phyloP scores from a whole-genome alignment of 2,113 vertebrate species.

The Tychaedon coryphoeus region DNA sequence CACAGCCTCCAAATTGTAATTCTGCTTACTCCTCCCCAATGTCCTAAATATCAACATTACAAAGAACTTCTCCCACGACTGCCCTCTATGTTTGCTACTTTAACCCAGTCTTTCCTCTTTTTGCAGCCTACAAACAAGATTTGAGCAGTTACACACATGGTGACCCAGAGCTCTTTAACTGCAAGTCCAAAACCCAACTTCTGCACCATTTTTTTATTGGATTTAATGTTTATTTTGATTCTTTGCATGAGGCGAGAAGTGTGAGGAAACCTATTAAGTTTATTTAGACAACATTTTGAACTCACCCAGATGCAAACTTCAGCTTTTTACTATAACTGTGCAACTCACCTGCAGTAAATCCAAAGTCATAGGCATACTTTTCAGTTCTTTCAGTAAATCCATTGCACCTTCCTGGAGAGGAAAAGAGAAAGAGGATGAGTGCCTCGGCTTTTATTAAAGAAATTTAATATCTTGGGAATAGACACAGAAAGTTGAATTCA shows the following conservation, averaged over 20 bases:
- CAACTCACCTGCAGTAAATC: constrained; percentile 88
- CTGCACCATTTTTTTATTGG: background rate
- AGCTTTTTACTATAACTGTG: background rate
- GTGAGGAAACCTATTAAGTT: background rate
- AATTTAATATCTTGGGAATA: background rate
- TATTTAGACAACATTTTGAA: background rate
- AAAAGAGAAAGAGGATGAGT: background rate
- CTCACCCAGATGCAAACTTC: background rate
- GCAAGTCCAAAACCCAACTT: background rate
- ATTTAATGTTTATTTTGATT: background rate
- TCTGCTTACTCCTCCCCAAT: background rate
- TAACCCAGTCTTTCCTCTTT: background rate
- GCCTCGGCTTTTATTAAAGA: background rate
- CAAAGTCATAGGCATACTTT: constrained; percentile 88
- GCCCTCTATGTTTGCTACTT: background rate
- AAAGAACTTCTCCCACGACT: background rate
- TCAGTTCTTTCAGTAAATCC: constrained; percentile 89
- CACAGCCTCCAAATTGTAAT: background rate
- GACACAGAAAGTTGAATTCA: background rate
- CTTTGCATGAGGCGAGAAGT: background rate
- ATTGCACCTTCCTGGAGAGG: constrained; percentile 86
- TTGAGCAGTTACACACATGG: background rate
- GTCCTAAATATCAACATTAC: background rate
- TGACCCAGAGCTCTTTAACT: background rate
- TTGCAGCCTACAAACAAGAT: background rate